Evolutionary conservation across 2,113 vertebrate genomes (phyloP), one percentile per base, ranked within the genome.

Genomic region (Callocephalon fimbriatum): DNA sequence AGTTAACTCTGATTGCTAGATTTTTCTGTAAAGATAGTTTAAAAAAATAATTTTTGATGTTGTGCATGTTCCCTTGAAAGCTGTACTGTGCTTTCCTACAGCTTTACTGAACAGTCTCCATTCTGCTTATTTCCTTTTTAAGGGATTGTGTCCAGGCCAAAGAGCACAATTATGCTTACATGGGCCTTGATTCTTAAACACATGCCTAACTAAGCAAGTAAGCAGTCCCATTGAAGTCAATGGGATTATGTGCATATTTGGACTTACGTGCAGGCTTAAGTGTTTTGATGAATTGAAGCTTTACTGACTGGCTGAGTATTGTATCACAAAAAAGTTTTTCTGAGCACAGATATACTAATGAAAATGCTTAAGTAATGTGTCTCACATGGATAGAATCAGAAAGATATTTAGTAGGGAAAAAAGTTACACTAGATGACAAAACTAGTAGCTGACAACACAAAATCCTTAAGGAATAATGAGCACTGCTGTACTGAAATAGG

Each of bases 181-280:
- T 65, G 80, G 76, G 72, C 65, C 79, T 84, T 93, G 83, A 71
- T 93, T 95, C 90, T 84, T 77, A 95, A 93, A 81, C 76, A 84
- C 63, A 42, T 86, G 79, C 77, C 91, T 93, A 93, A 79, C 85
- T 88, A 79, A 82, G 90, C 82, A 92, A 93, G 83, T 73, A 77
- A 96, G 90, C 86, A 68, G 94, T 31, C 29, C 82, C 53, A 65
- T 68, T 90, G 71, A 90, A 88, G 62, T 90, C 88, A 85, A 76
- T 75, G 92, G 86, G 89, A 89, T 94, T 95, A 89, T 2, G 10
- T 86, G 77, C 73, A 31, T 94, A 47, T 38, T 94, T 94, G 59
- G 53, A 89, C 62, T 65, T 94, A 54, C 68, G 73, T 86, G 74
- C 65, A 91, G 51, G 59, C 61, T 92, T 74, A 78, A 89, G 73